Evolutionary conservation across 2,797 vertebrate genomes (phyloP).

Genomic region (Acanthurus lineatus): DNA sequence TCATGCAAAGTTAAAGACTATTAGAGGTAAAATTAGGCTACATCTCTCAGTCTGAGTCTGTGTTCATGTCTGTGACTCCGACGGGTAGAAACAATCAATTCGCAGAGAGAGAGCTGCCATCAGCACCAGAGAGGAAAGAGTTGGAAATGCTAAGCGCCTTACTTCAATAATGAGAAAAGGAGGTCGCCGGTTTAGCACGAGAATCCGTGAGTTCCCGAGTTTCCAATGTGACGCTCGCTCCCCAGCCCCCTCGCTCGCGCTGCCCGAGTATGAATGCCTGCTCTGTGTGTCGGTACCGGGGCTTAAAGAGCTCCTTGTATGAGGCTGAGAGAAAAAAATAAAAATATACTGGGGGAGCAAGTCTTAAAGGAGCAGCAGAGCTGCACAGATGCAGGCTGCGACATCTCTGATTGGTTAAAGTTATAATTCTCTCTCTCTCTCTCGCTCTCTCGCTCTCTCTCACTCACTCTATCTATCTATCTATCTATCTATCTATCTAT

Average conservation of each 20-base stretch:
- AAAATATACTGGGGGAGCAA: conserved; percentile 42
- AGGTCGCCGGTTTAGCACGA: conserved; percentile 81
- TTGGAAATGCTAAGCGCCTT: conserved; percentile 78
- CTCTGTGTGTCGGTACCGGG: conserved; percentile 84
- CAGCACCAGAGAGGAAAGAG: conserved; percentile 62
- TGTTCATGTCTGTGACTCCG: conserved; percentile 8
- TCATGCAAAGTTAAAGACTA: not conserved
- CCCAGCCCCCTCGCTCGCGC: conserved; percentile 83
- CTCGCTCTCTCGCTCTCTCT: not conserved
- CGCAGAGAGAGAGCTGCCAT: conserved; percentile 37
- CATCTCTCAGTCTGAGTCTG: conserved; percentile 18
- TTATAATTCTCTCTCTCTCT: not conserved
- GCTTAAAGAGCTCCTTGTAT: conserved; percentile 89
- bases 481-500: not conserved
- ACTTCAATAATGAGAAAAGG: conserved; percentile 83
- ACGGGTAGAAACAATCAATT: conserved; percentile 7
- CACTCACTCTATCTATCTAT: conserved; percentile 38
- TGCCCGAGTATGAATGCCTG: conserved; percentile 86
- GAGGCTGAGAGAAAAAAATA: conserved; percentile 62
- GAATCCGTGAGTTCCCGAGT: conserved; percentile 82
- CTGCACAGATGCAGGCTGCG: not conserved
- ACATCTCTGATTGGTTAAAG: conserved; percentile 70
- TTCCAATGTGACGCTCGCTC: conserved; percentile 83
- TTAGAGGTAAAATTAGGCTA: conserved; percentile 2
- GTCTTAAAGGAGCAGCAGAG: conserved; percentile 84